phyloP scores from a whole-genome alignment of 2,888 invertebrate species.

The Lochmaea capreae region DNA sequence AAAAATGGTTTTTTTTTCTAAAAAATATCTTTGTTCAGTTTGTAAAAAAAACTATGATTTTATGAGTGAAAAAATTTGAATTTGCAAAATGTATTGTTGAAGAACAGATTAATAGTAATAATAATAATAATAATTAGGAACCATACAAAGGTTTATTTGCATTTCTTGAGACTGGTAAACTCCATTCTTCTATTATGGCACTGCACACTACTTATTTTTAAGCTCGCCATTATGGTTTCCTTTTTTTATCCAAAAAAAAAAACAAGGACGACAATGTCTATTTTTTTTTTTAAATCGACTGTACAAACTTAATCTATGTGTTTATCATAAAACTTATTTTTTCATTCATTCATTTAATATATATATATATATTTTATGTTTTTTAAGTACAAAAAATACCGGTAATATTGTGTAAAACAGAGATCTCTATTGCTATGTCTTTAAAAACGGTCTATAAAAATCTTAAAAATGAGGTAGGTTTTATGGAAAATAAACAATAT shows the following conservation, averaged over 20 bases:
- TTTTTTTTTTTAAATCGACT: constrained; percentile 53
- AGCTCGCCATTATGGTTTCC: constrained; percentile 58
- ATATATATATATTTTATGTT: constrained; percentile 50
- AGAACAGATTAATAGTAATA: constrained; percentile 57
- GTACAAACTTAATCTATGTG: constrained; percentile 56
- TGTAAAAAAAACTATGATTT: no score
- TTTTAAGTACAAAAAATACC: constrained; percentile 60
- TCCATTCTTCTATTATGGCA: constrained; percentile 57
- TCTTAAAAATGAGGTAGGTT: constrained; percentile 57
- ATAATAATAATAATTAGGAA: constrained; percentile 62
- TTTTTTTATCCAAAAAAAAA: constrained; percentile 46
- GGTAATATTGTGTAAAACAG: constrained; percentile 54
- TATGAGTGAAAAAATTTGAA: no score
- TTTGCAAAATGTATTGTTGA: constrained; percentile 59
- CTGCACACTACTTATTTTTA: constrained; percentile 57
- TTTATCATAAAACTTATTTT: constrained; percentile 39
- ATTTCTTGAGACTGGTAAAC: constrained; percentile 61
- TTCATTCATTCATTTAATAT: background rate
- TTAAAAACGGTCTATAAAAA: constrained; percentile 44
- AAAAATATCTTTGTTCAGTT: no score
- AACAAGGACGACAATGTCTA: constrained; percentile 44
- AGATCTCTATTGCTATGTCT: constrained; percentile 54
- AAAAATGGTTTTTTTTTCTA: no score
- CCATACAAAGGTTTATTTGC: constrained; percentile 64
- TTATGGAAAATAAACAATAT: constrained; percentile 56